phyloP scores from a whole-genome alignment of 2,888 invertebrate genomes.

The Zaprionus bogoriensis region DNA sequence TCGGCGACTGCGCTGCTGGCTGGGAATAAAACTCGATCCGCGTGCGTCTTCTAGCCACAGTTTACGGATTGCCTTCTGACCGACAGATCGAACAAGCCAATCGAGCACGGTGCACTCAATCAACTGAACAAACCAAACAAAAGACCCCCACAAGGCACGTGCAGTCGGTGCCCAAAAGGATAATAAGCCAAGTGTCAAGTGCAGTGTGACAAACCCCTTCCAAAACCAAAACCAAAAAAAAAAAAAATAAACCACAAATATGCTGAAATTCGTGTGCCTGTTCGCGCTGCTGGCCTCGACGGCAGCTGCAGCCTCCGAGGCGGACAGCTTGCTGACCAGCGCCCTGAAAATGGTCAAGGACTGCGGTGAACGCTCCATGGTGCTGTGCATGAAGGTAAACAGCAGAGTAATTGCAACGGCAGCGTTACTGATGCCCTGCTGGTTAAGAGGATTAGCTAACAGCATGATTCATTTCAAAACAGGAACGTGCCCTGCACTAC shows the following conservation, averaged over 20 bases:
- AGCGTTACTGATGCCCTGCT: neutral
- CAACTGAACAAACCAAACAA: conserved; percentile 44
- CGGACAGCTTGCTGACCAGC: conserved; percentile 85
- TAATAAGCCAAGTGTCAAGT: conserved; percentile 52
- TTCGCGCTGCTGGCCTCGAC: conserved; percentile 84
- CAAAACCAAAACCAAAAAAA: neutral
- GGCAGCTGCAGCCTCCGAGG: conserved; percentile 83
- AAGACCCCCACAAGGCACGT: conserved; percentile 34
- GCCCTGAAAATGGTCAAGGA: conserved; percentile 88
- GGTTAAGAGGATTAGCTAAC: conserved; percentile 13
- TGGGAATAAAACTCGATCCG: conserved; percentile 84
- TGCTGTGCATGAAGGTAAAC: conserved; percentile 89
- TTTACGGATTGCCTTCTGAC: conserved; percentile 83
- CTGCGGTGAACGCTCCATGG: conserved; percentile 87
- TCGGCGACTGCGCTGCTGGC: conserved; percentile 63
- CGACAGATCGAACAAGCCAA: conserved; percentile 80
- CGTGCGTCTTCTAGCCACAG: conserved; percentile 83
- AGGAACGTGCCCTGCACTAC: conserved; percentile 89
- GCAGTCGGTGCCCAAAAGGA: conserved; percentile 48
- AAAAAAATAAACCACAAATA: conserved; percentile 43
- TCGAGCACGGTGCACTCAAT: conserved; percentile 76
- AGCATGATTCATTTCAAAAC: conserved; percentile 37
- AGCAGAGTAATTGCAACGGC: neutral
- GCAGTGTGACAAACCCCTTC: conserved; percentile 28
- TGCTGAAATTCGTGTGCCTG: conserved; percentile 84